Base-by-base conservation (phyloP, 1,140 invertebrate species). In the Bombus vancouverensis region DNA sequence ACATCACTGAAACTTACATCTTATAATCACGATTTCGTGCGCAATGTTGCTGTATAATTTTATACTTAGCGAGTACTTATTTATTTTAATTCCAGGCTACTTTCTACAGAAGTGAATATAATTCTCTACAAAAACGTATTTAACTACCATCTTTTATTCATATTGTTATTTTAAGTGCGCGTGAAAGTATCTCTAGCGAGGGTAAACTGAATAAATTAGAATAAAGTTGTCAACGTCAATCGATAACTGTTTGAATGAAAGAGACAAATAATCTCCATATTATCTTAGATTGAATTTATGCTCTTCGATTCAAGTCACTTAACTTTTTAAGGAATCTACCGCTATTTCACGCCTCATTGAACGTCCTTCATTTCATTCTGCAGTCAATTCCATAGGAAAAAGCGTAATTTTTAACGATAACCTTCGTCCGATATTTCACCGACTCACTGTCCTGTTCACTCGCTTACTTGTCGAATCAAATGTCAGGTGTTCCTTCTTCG, bases 281-380 rank as follows among this genome's bases (percentile, higher is more conserved):
- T 32, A n/a, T 28, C 3, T 15, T 37, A 8, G 12, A 66, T 66
- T 13, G 15, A 53, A 66, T 42, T 57, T 42, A 57, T 42, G 25
- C 42, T 65, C 13, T 53, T 1, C 2, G 10, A 2, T 42, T 12
- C 18, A 22, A 75, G 28, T 32, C 37, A n/a, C 12, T 66, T 22
- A 18, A 6, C 25, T 39, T 85, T 81, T 81, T 66, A 32, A 72
- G 47, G 57, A 70, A 57, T 42, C 4, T 3, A 18, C 28, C 25
- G 37, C 9, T 34, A 44, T 70, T 88, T 88, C 66, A 88, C 73
- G 88, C 86, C 74, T 66, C 65, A 68, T 62, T 68, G 72, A 39
- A 37, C 66, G 77, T 85, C 86, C 88, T 89, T 85, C 81, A 77
- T 89, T 88, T 65, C 75, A 53, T 88, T 79, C 65, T 53, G 22